A percentile compares a stretch with the other conserved stretches of the same genome.
Conservation (phyloP, 2,113 vertebrate species). For the Ifrita kowaldi region DNA sequence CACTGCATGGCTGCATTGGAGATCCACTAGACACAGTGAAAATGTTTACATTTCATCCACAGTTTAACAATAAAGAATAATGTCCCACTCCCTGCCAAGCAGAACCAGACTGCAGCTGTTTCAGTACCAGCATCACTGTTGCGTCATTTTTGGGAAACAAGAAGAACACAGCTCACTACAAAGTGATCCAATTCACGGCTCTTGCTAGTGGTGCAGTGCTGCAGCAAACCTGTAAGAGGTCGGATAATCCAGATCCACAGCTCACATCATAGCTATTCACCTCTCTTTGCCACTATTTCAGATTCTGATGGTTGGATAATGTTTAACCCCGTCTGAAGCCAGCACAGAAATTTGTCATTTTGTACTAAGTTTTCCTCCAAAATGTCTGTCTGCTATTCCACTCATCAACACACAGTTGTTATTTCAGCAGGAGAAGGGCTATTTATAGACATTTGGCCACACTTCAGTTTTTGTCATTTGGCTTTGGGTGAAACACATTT, state of each 20-base stretch:
- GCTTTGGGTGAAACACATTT: neutral
- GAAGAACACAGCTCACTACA: neutral
- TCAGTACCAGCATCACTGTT: neutral
- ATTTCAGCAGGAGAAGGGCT: neutral
- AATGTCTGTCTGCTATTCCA: neutral
- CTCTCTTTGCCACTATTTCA: neutral
- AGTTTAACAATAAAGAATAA: neutral
- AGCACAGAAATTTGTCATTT: neutral
- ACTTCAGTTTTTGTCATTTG: neutral
- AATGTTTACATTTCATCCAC: neutral
- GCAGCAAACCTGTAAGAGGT: neutral
- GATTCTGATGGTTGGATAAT: neutral
- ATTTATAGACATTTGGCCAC: neutral
- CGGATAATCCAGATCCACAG: neutral
- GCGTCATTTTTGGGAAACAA: neutral
- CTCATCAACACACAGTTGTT: neutral
- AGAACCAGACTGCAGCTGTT: neutral
- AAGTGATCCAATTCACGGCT: neutral
- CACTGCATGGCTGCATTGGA: fast-evolving
- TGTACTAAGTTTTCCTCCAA: neutral
- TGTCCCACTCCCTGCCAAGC: neutral
- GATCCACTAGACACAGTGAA: neutral
- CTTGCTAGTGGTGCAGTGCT: neutral
- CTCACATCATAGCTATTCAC: neutral
- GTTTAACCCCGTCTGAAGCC: neutral